These are phyloP conservation scores for Thermophis baileyi DNA, from an alignment of 2,113 vertebrate genomes.

Conservation along the genomic window DNA sequence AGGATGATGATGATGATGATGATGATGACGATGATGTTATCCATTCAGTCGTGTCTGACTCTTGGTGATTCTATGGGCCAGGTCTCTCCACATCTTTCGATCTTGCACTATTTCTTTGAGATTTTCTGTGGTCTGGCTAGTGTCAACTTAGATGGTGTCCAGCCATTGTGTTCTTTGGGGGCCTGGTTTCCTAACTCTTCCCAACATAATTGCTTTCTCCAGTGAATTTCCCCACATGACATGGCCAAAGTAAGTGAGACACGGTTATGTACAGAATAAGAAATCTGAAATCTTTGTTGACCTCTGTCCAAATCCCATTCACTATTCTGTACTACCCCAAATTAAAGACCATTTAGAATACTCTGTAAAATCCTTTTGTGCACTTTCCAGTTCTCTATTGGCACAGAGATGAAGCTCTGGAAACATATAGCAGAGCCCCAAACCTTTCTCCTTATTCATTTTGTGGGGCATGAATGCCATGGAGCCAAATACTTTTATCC, in stretches of 20 bases:
- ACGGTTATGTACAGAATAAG: neutral
- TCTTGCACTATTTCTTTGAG: neutral
- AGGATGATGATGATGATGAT: neutral
- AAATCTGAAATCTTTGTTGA: neutral
- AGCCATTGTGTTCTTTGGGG: neutral
- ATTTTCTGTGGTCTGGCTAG: neutral
- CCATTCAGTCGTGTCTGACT: rapidly evolving
- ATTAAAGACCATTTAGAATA: neutral
- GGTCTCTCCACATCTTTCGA: neutral
- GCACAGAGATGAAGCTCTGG: neutral
- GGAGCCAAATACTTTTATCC: neutral
- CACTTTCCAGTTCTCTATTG: neutral
- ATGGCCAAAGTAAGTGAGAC: neutral
- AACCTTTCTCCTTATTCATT: neutral
- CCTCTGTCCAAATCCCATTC: neutral
- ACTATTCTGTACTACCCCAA: neutral
- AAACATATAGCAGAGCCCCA: neutral
- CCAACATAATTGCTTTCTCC: neutral
- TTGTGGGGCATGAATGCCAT: neutral
- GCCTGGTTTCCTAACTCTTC: neutral
- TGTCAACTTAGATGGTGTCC: neutral
- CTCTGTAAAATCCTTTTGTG: neutral
- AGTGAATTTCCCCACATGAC: neutral
- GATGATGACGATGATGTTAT: no score
- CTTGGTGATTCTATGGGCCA: neutral